Evolutionary conservation across 2,888 invertebrate species (phyloP).

Genomic region (Plebejus anna): DNA sequence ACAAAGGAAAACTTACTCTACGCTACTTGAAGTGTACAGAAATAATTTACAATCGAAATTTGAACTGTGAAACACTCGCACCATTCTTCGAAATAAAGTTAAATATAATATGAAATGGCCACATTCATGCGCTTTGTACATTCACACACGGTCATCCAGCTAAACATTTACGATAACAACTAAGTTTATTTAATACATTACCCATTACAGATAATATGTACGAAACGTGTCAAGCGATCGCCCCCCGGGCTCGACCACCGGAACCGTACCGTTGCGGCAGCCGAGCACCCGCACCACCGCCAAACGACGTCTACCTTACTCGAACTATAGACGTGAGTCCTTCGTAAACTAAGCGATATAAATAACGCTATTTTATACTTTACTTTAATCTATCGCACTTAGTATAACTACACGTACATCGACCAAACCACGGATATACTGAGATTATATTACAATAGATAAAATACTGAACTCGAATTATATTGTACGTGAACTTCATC

Average conservation of each 20-base stretch:
- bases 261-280: conserved; percentile 34
- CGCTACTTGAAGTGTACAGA: conserved; percentile 39
- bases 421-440: conserved; percentile 55
- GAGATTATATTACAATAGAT: conserved; percentile 46
- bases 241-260: conserved; percentile 30
- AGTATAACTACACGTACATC: conserved; percentile 63
- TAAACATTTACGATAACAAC: conserved; percentile 80
- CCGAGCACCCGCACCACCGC: conserved; percentile 67
- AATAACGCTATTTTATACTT: conserved; percentile 76
- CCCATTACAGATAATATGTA: conserved; percentile 68
- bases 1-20: conserved; percentile 57
- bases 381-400: conserved; percentile 72
- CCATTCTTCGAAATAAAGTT: conserved; percentile 51
- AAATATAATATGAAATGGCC: conserved; percentile 65
- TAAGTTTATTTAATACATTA: conserved; percentile 71
- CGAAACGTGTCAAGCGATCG: conserved; percentile 61
- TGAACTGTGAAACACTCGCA: conserved; percentile 41
- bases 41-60: conserved; percentile 40
- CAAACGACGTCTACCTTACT: conserved; percentile 61
- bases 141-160: conserved; percentile 72
- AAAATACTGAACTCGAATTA: conserved; percentile 53
- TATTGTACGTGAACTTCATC: conserved; percentile 67
- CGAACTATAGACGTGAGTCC: conserved; percentile 72
- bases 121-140: conserved; percentile 74
- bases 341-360: conserved; percentile 74